Conservation (phyloP, 2,888 invertebrate genomes). For the Himalopsyche tibetana region DNA sequence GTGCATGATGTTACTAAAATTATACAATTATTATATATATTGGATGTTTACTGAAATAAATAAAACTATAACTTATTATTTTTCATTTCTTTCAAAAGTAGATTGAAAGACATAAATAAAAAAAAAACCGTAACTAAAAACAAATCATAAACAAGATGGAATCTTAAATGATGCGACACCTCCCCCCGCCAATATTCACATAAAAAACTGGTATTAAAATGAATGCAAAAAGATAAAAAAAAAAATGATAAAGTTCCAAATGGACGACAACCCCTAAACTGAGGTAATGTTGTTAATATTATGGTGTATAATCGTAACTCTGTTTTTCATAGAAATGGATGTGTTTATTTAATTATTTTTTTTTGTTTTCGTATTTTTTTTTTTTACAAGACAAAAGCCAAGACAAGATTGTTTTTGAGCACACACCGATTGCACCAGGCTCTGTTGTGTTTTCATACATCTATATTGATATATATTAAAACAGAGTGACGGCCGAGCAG, state of each 20-base stretch:
- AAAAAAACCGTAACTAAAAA: constrained; percentile 37
- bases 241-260: constrained; percentile 49
- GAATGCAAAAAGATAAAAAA: constrained; percentile 38
- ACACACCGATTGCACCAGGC: constrained; percentile 63
- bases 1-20: constrained; percentile 60
- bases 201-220: constrained; percentile 29
- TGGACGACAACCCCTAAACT: constrained; percentile 58
- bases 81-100: constrained; percentile 54
- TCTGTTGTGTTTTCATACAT: constrained; percentile 54
- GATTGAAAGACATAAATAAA: constrained; percentile 37
- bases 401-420: constrained; percentile 66
- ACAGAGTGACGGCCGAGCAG: neutral
- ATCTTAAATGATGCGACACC: constrained; percentile 46
- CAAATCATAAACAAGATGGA: constrained; percentile 34
- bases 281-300: constrained; percentile 65
- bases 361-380: constrained; percentile 64
- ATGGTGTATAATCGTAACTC: constrained; percentile 66
- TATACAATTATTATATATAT: constrained; percentile 56
- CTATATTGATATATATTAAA: constrained; percentile 19
- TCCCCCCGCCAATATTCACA: constrained; percentile 41
- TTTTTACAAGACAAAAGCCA: constrained; percentile 65
- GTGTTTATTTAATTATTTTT: constrained; percentile 66
- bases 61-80: constrained; percentile 45
- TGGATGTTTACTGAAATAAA: constrained; percentile 62
- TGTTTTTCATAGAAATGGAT: constrained; percentile 66